Evolutionary conservation across 2,113 vertebrate species (phyloP).

Genomic region (Larimichthys polyactis): DNA sequence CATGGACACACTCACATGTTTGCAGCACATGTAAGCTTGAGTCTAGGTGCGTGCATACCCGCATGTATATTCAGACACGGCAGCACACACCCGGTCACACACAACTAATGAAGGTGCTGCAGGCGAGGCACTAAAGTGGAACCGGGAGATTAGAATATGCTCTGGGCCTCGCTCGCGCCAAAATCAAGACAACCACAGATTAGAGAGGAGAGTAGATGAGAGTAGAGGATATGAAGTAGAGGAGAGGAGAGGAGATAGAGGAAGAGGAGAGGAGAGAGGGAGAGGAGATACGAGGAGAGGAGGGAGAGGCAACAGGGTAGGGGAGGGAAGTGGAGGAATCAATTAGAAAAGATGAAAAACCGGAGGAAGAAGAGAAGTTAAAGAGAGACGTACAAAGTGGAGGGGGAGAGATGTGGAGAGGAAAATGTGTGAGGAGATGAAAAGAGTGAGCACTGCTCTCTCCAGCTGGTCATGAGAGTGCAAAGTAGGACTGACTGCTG

Average conservation of each 20-base stretch:
- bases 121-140: slow-evolving; percentile 83
- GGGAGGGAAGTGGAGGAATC: no score
- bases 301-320: slow-evolving; percentile 30
- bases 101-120: slow-evolving; percentile 83
- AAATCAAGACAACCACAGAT: slow-evolving; percentile 80
- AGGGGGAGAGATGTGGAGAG: slow-evolving; percentile 26
- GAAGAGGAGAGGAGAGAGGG: slow-evolving; percentile 28
- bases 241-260: slow-evolving; percentile 51
- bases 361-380: background rate
- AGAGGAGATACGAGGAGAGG: slow-evolving; percentile 34
- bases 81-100: slow-evolving; percentile 45
- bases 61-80: slow-evolving; percentile 45
- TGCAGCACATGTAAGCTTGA: slow-evolving; percentile 48
- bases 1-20: slow-evolving; percentile 57
- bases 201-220: slow-evolving; percentile 68
- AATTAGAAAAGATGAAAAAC: slow-evolving; percentile 56
- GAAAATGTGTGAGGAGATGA: slow-evolving; percentile 42
- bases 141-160: slow-evolving; percentile 85
- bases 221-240: no score
- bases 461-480: slow-evolving; percentile 59
- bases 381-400: slow-evolving; percentile 42
- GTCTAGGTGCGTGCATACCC: slow-evolving; percentile 33
- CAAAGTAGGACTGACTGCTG: slow-evolving; percentile 38
- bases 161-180: slow-evolving; percentile 73
- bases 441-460: slow-evolving; percentile 51